Evolutionary conservation across 2,797 vertebrate species (phyloP).

Genomic region (Cirrhinus molitorella): DNA sequence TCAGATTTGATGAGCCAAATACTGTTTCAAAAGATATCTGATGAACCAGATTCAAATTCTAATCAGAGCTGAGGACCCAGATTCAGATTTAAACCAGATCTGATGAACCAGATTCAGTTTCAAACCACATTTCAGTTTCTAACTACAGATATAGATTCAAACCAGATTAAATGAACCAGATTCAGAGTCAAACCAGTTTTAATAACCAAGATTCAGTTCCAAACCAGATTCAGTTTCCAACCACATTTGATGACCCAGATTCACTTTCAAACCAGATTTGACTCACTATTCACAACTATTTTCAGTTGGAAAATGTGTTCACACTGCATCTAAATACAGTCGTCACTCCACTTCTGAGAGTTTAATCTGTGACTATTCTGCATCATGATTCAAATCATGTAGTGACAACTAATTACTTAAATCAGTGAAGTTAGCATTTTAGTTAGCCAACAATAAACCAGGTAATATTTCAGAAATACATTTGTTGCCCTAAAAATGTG

Average conservation of each 20-base stretch:
- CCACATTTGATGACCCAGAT: background rate
- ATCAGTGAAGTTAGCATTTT: background rate
- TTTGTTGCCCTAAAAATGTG: too few species aligned
- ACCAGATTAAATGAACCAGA: background rate
- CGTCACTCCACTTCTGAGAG: background rate
- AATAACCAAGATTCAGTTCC: background rate
- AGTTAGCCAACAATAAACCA: background rate
- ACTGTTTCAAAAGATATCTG: background rate
- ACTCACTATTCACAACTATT: background rate
- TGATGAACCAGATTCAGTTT: background rate
- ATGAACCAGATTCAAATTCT: background rate
- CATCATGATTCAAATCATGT: background rate
- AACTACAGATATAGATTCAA: background rate
- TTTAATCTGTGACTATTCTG: background rate
- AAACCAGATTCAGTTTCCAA: background rate
- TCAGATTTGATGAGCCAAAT: background rate
- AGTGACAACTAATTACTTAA: background rate
- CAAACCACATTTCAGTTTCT: too few species aligned
- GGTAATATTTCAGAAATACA: too few species aligned
- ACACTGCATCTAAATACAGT: background rate
- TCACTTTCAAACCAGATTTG: background rate
- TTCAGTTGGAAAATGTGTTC: background rate
- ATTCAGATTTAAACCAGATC: background rate
- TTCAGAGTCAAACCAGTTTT: background rate
- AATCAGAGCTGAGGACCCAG: too few species aligned